These are phyloP conservation scores for Tenebrosternarchus preto DNA, from an alignment of 2,113 vertebrate species.

Conservation along the genomic window DNA sequence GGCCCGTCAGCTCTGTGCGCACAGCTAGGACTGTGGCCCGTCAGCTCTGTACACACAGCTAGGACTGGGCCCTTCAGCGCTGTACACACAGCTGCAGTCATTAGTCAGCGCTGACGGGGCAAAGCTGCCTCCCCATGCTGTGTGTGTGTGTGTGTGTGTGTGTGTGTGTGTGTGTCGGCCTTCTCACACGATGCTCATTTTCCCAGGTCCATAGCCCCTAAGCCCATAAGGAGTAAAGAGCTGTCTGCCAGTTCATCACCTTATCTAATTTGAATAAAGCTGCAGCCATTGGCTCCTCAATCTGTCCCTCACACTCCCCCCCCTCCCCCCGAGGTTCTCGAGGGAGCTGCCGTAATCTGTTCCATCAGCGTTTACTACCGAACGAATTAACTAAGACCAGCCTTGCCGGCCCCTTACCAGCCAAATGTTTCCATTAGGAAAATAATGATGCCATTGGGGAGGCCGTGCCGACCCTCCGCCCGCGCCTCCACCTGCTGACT, in stretches of 20 bases:
- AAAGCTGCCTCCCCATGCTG: conserved; percentile 21
- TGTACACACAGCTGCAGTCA: conserved; percentile 37
- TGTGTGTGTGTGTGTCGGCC: too few relatives aligned
- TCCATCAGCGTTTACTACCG: conserved; percentile 77
- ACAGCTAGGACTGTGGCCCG: conserved; percentile 25
- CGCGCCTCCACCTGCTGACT: background rate
- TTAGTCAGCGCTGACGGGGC: conserved; percentile 38
- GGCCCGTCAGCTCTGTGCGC: conserved; percentile 30
- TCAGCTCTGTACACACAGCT: conserved; percentile 45
- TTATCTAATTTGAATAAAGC: conserved; percentile 4
- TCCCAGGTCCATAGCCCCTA: background rate
- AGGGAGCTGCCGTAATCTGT: conserved; percentile 72
- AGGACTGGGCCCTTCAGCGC: conserved; percentile 6
- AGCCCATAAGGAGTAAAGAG: background rate
- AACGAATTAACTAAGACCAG: conserved; percentile 76
- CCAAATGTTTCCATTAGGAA: conserved; percentile 71
- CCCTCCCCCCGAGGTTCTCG: conserved; percentile 51
- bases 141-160: too few relatives aligned
- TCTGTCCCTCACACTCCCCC: background rate
- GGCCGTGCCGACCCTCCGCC: conserved; percentile 60
- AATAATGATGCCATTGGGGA: conserved; percentile 68
- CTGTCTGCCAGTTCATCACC: conserved; percentile 11
- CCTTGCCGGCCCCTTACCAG: conserved; percentile 70
- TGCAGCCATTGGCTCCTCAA: background rate
- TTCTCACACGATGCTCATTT: too few relatives aligned